These are phyloP conservation scores for Petrolisthes manimaculis DNA, from an alignment of 2,888 invertebrate genomes.

Conservation along the genomic window DNA sequence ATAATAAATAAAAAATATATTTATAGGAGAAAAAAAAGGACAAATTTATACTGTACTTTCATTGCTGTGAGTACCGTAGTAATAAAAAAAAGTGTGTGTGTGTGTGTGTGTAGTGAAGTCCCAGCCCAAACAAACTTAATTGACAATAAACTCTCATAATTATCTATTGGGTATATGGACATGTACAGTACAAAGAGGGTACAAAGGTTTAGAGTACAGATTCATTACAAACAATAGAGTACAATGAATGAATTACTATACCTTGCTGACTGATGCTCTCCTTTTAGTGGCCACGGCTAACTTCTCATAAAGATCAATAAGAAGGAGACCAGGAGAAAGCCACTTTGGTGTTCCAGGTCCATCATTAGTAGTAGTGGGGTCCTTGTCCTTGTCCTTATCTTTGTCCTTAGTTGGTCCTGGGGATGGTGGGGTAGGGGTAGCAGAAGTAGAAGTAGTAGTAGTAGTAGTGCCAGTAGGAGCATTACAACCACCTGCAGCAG, in stretches of 20 bases:
- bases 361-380: slow-evolving; percentile 21
- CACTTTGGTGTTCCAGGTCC: slow-evolving; percentile 76
- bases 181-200: slow-evolving; percentile 3
- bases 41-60: too few relatives aligned
- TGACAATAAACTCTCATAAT: neutral
- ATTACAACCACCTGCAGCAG: neutral
- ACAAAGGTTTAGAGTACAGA: slow-evolving; percentile 66
- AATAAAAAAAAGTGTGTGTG: too few relatives aligned
- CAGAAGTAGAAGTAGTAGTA: neutral
- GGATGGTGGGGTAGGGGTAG: neutral
- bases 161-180: neutral
- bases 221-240: neutral
- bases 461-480: slow-evolving; percentile 22
- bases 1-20: too few relatives aligned
- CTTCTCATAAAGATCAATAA: slow-evolving; percentile 84
- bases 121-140: too few relatives aligned
- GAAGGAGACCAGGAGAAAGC: slow-evolving; percentile 80
- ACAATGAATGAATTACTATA: slow-evolving; percentile 68
- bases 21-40: too few relatives aligned
- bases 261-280: slow-evolving; percentile 76
- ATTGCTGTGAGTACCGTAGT: too few relatives aligned
- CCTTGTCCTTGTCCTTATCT: slow-evolving; percentile 35
- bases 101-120: too few relatives aligned
- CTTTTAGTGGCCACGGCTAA: slow-evolving; percentile 79
- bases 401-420: slow-evolving; percentile 34